Conservation (phyloP, 2,888 invertebrate genomes). For the Ernsta delagoae region DNA sequence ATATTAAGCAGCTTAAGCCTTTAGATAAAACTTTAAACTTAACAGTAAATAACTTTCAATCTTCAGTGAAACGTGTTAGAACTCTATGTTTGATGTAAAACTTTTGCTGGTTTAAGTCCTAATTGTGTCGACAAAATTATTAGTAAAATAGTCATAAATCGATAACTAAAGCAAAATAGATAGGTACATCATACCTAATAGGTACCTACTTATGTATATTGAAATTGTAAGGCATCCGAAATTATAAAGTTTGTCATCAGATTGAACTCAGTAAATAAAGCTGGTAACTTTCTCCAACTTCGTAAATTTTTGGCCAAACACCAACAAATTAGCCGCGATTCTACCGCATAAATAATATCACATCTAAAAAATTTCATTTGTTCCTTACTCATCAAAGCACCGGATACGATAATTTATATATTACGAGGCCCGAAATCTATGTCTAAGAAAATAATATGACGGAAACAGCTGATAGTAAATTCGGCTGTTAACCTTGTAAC, state of each 20-base stretch:
- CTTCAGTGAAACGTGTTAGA: background rate
- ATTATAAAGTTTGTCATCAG: background rate
- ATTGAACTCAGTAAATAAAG: background rate
- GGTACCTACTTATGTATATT: too few relatives aligned
- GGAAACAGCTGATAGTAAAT: slow-evolving; percentile 52
- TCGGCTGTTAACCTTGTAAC: slow-evolving; percentile 52
- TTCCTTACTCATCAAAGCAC: slow-evolving; percentile 51
- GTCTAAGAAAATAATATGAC: slow-evolving; percentile 44
- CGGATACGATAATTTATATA: slow-evolving; percentile 54
- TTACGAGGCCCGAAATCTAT: slow-evolving; percentile 41
- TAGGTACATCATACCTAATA: too few relatives aligned
- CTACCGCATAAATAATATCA: slow-evolving; percentile 43
- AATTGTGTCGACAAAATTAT: too few relatives aligned
- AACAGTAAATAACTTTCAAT: background rate
- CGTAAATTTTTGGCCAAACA: slow-evolving; percentile 4
- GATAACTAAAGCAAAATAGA: too few relatives aligned
- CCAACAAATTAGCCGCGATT: slow-evolving; percentile 19
- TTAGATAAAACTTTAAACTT: slow-evolving; percentile 9
- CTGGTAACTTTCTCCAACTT: slow-evolving; percentile 20
- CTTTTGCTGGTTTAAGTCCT: too few relatives aligned
- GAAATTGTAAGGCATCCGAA: background rate
- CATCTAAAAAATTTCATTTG: slow-evolving; percentile 38
- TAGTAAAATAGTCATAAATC: too few relatives aligned
- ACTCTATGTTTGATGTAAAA: too few relatives aligned
- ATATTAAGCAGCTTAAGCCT: slow-evolving; percentile 12